Base-by-base conservation (phyloP, 1,140 invertebrate species). In the Drosophila malerkotliana region DNA sequence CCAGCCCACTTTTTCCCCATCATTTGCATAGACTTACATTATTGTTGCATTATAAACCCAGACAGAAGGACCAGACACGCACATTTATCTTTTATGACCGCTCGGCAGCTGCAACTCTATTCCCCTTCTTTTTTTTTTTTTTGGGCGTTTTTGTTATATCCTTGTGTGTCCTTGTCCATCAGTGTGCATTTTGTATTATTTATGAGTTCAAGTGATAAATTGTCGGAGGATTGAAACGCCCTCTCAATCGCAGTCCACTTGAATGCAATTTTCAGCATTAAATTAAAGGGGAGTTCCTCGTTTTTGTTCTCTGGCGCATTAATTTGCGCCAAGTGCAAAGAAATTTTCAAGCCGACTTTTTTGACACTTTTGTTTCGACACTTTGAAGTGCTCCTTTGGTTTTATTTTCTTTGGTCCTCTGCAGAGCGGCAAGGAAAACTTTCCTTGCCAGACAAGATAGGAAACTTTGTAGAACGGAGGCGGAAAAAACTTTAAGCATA, bases 361-460 rank as follows among this genome's bases (percentile, higher is more conserved):
- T 87, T 87, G 82, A 78, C 83, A 87, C 83, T 87, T 76, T 88
- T 79, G 75, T 88, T 88, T 87, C 83, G 83, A 88, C 83, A 88
- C 83, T 88, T 83, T 73, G 76, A 88, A 88, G 83, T 88, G 68
- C 76, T 79, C 51, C 34, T 34, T 57, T 49, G 41, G 41, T 44
- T 44, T 44, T 44, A 15, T 49, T 39, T 45, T 63, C 1, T 39
- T 24, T 8, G 7, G 9, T 52, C 12, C 34, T 37, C 34, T 37
- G 34, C 12, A 76, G 10, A 9, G 21, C 15, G 8, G 18, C 18
- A 12, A 21, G 34, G 26, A 28, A 12, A 85, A 49, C 52, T 80
- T 81, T 57, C 32, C 10, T 34, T 14, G 5, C 15, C 48, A 72
- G 69, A 74, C 82, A 39, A 87, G 74, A 87, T 82, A 82, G 69